A percentile compares a stretch with the other conserved stretches of the same genome.
These are phyloP conservation scores for Oreohelix idahoensis DNA, from an alignment of 1,140 invertebrate genomes.

Conservation along the genomic window DNA sequence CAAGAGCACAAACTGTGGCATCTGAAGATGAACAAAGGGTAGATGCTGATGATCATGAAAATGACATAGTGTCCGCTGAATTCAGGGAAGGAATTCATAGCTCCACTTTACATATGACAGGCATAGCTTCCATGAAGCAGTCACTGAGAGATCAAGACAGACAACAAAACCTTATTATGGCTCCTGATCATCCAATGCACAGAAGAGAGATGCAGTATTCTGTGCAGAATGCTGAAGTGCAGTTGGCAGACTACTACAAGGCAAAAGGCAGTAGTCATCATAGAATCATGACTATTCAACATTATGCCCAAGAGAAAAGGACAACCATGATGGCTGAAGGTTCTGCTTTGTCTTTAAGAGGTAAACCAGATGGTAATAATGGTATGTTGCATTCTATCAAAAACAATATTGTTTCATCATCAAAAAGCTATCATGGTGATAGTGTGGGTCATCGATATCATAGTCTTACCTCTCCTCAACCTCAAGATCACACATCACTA, in stretches of 20 bases:
- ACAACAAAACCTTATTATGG: background rate
- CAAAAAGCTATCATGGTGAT: background rate
- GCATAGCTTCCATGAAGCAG: background rate
- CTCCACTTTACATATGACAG: background rate
- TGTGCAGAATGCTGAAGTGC: background rate
- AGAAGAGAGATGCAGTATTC: background rate
- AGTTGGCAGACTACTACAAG: background rate
- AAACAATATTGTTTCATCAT: background rate
- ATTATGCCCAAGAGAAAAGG: background rate
- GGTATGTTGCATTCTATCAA: background rate
- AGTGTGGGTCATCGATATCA: background rate
- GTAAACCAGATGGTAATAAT: background rate
- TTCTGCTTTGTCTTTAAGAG: background rate
- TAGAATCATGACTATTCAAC: background rate
- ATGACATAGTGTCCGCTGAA: background rate
- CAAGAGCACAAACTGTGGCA: background rate
- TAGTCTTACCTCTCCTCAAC: background rate
- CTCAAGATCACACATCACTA: background rate
- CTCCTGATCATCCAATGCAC: background rate
- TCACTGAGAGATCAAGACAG: background rate
- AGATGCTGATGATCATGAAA: background rate
- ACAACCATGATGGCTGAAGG: background rate
- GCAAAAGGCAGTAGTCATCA: background rate
- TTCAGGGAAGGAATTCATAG: background rate
- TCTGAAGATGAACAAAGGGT: background rate